Conservation (phyloP, 2,113 vertebrate genomes). For the Chaenogobius annularis region DNA sequence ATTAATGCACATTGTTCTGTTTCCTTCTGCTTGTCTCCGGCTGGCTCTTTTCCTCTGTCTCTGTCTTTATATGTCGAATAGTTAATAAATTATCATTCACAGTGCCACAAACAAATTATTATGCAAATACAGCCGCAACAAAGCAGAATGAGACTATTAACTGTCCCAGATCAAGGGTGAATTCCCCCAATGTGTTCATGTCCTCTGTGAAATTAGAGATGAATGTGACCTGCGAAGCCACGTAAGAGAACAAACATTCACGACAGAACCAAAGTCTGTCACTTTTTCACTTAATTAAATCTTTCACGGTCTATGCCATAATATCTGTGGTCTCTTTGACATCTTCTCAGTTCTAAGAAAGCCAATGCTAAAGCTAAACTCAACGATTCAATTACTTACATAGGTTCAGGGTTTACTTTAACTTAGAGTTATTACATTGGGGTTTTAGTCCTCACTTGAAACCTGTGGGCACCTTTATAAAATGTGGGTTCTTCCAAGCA, state of each 20-base stretch:
- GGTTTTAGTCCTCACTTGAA: no score
- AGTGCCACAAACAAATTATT: conserved; percentile 81
- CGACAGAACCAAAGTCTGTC: conserved; percentile 75
- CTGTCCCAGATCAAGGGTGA: conserved; percentile 34
- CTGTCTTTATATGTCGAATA: conserved; percentile 67
- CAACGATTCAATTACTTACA: no score
- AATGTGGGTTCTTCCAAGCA: no score
- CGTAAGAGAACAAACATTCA: no score
- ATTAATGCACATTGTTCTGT: conserved; percentile 79
- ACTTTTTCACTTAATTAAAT: conserved; percentile 76
- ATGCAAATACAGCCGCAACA: conserved; percentile 82
- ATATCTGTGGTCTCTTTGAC: no score
- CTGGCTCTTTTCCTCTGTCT: conserved; percentile 52
- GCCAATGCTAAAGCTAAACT: no score
- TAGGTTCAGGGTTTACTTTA: no score
- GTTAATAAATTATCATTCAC: conserved; percentile 77
- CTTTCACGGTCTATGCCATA: conserved; percentile 57
- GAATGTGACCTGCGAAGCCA: conserved; percentile 40
- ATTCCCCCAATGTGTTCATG: conserved; percentile 83
- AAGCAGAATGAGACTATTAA: conserved; percentile 57
- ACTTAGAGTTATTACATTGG: no score
- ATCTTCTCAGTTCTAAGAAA: no score
- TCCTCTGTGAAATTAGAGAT: conserved; percentile 84
- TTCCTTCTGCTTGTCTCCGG: conserved; percentile 48
- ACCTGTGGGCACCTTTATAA: no score